These are phyloP conservation scores for Eumaeus atala DNA, from an alignment of 1,140 invertebrate genomes.

Conservation along the genomic window DNA sequence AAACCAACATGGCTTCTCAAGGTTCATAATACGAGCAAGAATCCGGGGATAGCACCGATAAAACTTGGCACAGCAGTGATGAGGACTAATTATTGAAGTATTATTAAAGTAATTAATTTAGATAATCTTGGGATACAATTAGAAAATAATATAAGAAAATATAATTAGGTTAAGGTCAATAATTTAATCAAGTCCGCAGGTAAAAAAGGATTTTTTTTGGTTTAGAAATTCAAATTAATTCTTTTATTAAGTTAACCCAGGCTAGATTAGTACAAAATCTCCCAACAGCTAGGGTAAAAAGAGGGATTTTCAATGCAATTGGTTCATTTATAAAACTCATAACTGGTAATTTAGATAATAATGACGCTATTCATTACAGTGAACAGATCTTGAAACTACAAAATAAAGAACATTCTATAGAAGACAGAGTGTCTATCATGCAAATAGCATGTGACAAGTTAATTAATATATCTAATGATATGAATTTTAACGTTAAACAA, in stretches of 20 bases:
- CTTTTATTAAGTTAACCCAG: no score
- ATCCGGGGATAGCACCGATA: slow-evolving; percentile 4
- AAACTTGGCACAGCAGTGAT: slow-evolving; percentile 6
- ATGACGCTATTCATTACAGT: no score
- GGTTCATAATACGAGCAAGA: neutral
- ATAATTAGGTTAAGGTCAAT: no score
- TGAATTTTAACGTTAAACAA: neutral
- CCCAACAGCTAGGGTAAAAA: no score
- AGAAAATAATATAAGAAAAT: no score
- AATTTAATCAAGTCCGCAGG: no score
- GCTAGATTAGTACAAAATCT: no score
- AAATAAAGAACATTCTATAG: neutral
- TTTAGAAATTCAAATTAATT: no score
- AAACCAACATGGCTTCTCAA: neutral
- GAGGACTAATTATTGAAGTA: slow-evolving; percentile 3
- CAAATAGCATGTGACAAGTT: neutral
- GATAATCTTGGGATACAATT: neutral
- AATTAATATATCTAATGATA: neutral
- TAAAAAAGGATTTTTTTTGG: no score
- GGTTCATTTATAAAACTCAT: no score
- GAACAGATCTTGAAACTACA: neutral
- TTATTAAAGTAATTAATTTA: slow-evolving; percentile 2
- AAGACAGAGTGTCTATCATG: neutral
- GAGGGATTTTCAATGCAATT: no score
- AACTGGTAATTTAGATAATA: no score